A percentile compares a stretch with the other conserved stretches of the same genome.
Conservation (phyloP, 2,888 invertebrate genomes). For the Nycteola revayana region DNA sequence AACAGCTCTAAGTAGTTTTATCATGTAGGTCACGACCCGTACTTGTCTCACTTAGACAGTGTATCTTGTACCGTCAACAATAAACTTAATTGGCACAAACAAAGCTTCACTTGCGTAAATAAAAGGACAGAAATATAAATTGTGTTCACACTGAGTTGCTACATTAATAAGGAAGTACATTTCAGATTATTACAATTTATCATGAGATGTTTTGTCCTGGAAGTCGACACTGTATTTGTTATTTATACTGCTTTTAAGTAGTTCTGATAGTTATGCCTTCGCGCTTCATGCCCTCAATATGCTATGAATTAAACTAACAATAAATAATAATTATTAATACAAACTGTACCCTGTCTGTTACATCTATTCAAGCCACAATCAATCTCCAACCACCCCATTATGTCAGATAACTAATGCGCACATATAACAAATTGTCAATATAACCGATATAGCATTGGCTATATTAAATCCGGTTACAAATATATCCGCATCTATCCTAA, state of each 20-base stretch:
- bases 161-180: too few species aligned
- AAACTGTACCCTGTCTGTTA: too few species aligned
- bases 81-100: constrained; percentile 37
- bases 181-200: too few species aligned
- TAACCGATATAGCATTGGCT: constrained; percentile 20
- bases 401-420: background rate
- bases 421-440: constrained; percentile 4
- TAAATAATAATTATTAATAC: too few species aligned
- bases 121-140: constrained; percentile 20
- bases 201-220: too few species aligned
- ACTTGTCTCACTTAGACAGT: constrained; percentile 22
- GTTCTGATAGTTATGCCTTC: too few species aligned
- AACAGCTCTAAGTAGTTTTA: constrained; percentile 11
- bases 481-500: constrained; percentile 24
- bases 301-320: too few species aligned
- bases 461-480: constrained; percentile 33
- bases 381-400: background rate
- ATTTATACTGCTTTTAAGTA: too few species aligned
- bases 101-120: constrained; percentile 27
- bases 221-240: too few species aligned
- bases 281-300: too few species aligned
- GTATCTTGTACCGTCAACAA: constrained; percentile 27
- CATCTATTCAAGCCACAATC: too few species aligned
- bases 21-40: constrained; percentile 27
- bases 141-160: constrained; percentile 11